Conservation (phyloP, 2,888 invertebrate species). For the Himalopsyche tibetana region DNA sequence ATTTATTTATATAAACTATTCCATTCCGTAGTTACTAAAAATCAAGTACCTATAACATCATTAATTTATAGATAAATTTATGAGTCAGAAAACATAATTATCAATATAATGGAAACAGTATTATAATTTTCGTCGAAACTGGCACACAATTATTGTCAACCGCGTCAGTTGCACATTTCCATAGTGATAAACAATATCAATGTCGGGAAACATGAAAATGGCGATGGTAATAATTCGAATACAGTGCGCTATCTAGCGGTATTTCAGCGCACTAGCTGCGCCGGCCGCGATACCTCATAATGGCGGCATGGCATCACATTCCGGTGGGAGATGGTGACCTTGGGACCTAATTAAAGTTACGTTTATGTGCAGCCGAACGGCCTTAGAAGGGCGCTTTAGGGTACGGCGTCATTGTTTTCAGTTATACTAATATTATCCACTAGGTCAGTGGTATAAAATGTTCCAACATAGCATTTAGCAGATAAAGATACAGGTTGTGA, state of each 20-base stretch:
- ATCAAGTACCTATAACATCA: no score
- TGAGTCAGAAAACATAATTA: no score
- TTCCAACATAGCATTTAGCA: no score
- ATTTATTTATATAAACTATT: no score
- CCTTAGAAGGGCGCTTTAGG: not conserved
- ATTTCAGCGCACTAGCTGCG: not conserved
- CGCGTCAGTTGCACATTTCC: conserved; percentile 29
- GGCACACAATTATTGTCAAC: not conserved
- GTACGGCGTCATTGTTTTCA: conserved; percentile 9
- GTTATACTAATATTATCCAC: no score
- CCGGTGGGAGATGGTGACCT: conserved; percentile 45
- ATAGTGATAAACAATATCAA: conserved; percentile 29
- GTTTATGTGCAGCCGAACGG: conserved; percentile 6
- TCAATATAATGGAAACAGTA: not conserved
- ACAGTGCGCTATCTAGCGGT: conserved; percentile 2
- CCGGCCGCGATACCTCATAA: conserved; percentile 16
- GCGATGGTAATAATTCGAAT: not conserved
- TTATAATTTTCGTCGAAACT: not conserved
- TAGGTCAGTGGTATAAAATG: no score
- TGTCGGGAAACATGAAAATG: not conserved
- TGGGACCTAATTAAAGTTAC: conserved; percentile 46
- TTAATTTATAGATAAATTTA: no score
- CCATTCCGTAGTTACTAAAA: no score
- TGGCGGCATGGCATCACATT: conserved; percentile 31
- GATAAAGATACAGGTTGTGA: no score